Evolutionary conservation across 2,113 vertebrate species (phyloP).

Genomic region (Melanotaenia duboulayi): DNA sequence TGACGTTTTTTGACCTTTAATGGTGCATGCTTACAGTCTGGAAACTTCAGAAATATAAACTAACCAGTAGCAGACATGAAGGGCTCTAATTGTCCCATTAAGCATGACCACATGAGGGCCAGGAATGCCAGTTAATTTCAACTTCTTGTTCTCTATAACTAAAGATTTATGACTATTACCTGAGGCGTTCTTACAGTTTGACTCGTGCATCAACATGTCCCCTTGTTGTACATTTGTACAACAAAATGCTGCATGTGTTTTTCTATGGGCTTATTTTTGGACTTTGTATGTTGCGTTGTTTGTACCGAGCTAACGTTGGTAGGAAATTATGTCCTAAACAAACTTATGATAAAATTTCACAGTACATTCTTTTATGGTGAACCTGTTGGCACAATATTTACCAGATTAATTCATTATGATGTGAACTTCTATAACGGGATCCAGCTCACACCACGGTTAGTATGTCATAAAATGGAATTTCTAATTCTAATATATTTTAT

Average conservation of each 20-base stretch:
- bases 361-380: conserved; percentile 2
- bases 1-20: conserved; percentile 20
- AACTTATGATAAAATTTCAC: background rate
- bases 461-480: conserved; percentile 14
- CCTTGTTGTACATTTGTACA: conserved; percentile 6
- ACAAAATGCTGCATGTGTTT: conserved; percentile 50
- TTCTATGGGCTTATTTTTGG: conserved; percentile 34
- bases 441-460: conserved; percentile 9
- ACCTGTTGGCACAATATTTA: background rate
- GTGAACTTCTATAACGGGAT: conserved; percentile 11
- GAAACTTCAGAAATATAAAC: conserved; percentile 2
- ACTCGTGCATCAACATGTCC: background rate
- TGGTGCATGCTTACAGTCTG: conserved; percentile 47
- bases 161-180: conserved; percentile 23
- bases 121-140: conserved; percentile 13
- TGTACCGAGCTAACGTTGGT: conserved; percentile 21
- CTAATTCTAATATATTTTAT: conserved; percentile 32
- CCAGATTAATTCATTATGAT: conserved; percentile 23
- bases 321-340: background rate
- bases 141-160: background rate
- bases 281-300: conserved; percentile 40
- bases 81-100: background rate
- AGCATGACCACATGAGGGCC: conserved; percentile 22
- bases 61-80: background rate
- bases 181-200: background rate